Conservation (phyloP, 2,797 vertebrate species). For the Smutsia gigantea region DNA sequence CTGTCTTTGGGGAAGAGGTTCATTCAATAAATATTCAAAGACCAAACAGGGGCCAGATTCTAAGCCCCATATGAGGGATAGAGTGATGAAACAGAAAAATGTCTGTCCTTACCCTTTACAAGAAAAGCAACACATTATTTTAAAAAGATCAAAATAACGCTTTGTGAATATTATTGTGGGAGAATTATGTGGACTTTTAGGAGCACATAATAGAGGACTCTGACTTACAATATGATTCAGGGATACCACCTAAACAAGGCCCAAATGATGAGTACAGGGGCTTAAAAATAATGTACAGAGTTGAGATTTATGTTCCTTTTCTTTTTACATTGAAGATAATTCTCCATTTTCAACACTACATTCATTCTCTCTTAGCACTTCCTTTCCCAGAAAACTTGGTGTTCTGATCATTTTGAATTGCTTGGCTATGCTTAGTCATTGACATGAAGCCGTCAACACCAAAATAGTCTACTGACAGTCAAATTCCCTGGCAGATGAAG, state of each 20-base stretch:
- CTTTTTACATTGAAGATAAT: neutral
- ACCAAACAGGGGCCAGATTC: neutral
- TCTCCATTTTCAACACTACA: neutral
- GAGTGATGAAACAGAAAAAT: neutral
- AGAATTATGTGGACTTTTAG: neutral
- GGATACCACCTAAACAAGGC: neutral
- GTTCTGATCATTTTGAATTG: neutral
- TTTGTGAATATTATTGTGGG: neutral
- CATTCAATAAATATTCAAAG: neutral
- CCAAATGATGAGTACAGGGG: neutral
- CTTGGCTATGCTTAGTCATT: neutral
- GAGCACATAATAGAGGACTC: neutral
- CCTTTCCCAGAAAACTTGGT: neutral
- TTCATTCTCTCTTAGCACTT: neutral
- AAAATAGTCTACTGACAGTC: neutral
- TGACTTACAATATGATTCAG: neutral
- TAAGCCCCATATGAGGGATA: neutral
- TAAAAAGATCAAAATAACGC: neutral
- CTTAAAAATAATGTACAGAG: neutral
- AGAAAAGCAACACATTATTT: neutral
- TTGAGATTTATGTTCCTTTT: neutral
- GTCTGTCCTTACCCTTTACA: neutral
- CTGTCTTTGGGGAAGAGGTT: neutral
- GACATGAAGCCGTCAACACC: neutral
- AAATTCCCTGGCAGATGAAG: neutral